These are phyloP conservation scores for Nomia melanderi DNA, from an alignment of 1,140 invertebrate genomes.

Conservation along the genomic window DNA sequence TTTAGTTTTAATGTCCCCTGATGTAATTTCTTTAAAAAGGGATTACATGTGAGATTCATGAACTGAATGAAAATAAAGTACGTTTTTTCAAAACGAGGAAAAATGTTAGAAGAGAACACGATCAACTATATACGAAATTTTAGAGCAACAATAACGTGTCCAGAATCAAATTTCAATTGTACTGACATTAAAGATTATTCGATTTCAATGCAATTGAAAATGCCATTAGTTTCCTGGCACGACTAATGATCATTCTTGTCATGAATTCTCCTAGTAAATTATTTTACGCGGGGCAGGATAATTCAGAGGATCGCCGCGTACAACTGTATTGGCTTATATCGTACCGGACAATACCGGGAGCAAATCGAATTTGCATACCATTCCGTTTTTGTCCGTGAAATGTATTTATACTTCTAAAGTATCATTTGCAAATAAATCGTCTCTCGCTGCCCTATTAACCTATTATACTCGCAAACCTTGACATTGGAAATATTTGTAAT, in stretches of 20 bases:
- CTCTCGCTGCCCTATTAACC: too few relatives aligned
- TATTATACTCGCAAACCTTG: not conserved
- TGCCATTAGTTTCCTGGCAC: not conserved
- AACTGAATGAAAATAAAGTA: too few relatives aligned
- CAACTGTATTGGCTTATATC: not conserved
- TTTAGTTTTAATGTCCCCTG: too few relatives aligned
- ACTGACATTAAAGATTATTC: too few relatives aligned
- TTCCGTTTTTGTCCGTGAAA: not conserved
- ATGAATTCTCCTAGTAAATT: not conserved
- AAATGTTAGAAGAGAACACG: too few relatives aligned
- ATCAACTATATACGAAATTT: too few relatives aligned
- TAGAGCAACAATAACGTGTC: too few relatives aligned
- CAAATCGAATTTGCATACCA: slow-evolving; percentile 2
- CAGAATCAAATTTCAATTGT: too few relatives aligned
- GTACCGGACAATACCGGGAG: not conserved
- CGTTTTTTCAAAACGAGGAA: too few relatives aligned
- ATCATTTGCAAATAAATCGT: not conserved
- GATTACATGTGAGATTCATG: too few relatives aligned
- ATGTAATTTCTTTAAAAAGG: too few relatives aligned
- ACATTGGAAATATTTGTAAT: too few relatives aligned
- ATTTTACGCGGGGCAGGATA: not conserved
- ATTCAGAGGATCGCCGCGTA: not conserved
- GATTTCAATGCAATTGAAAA: not conserved
- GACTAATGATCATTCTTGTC: not conserved
- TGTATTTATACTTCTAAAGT: not conserved